A percentile compares a stretch with the other conserved stretches of the same genome.
Conservation (phyloP, 2,113 vertebrate species). For the Onychostruthus taczanowskii region DNA sequence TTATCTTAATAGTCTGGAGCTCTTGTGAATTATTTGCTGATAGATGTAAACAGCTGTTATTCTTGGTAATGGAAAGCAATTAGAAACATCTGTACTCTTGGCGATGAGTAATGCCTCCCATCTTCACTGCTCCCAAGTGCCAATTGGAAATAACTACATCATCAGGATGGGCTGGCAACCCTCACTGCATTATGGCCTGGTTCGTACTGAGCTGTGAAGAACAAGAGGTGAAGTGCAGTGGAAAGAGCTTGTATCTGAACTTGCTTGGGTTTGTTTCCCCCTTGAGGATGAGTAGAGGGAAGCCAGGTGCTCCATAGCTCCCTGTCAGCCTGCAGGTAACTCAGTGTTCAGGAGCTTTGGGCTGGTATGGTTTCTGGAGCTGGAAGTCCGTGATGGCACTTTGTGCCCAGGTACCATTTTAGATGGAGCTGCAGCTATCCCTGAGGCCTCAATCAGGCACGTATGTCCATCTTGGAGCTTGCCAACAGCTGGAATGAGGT, state of each 20-base stretch:
- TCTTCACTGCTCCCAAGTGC: constrained; percentile 88
- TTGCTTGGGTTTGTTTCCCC: background rate
- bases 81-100: constrained; percentile 99
- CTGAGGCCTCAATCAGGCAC: rapidly evolving
- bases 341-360: too few relatives aligned
- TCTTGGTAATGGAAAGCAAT: constrained; percentile 99
- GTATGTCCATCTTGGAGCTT: rapidly evolving
- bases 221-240: constrained; percentile 72
- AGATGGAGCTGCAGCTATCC: rapidly evolving
- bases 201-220: constrained; percentile 93
- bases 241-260: constrained; percentile 22
- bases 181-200: constrained; percentile 69
- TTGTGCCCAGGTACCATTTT: background rate
- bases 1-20: constrained; percentile 98
- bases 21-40: constrained; percentile 99
- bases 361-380: background rate
- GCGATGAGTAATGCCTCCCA: constrained; percentile 91
- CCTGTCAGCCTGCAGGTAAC: background rate
- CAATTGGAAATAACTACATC: constrained; percentile 98
- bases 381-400: too few relatives aligned
- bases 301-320: background rate
- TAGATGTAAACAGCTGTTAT: constrained; percentile 99
- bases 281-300: background rate
- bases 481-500: rapidly evolving
- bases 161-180: constrained; percentile 79